These are phyloP conservation scores for Pachymerium ferrugineum DNA, from an alignment of 2,888 invertebrate species.

Conservation along the genomic window DNA sequence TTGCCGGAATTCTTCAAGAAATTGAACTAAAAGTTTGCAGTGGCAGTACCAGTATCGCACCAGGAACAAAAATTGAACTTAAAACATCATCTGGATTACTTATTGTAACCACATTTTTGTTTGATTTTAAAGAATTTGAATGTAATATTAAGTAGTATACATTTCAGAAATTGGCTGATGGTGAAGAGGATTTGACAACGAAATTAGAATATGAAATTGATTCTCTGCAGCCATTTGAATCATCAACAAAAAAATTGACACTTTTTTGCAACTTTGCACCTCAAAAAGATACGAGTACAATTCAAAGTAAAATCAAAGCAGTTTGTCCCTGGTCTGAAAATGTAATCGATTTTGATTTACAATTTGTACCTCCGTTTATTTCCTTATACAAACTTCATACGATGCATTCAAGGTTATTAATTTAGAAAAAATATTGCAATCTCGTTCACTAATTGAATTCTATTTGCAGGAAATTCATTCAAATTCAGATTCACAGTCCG, in stretches of 20 bases:
- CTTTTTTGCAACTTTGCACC: conserved; percentile 70
- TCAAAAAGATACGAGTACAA: conserved; percentile 61
- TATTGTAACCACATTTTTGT: conserved; percentile 56
- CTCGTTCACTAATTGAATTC: background rate
- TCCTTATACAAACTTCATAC: conserved; percentile 77
- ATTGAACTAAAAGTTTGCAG: conserved; percentile 69
- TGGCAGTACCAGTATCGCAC: conserved; percentile 67
- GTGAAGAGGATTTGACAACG: conserved; percentile 30
- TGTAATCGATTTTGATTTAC: conserved; percentile 63
- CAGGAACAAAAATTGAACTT: conserved; percentile 59
- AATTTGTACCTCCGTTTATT: conserved; percentile 76
- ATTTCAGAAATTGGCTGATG: conserved; percentile 31
- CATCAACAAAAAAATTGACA: conserved; percentile 57
- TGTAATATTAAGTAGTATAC: conserved; percentile 40
- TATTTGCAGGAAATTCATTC: conserved; percentile 65
- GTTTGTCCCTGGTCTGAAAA: conserved; percentile 72
- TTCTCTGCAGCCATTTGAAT: conserved; percentile 56
- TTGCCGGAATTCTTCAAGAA: conserved; percentile 74
- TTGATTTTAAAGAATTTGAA: too few species aligned
- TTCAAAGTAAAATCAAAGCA: conserved; percentile 72
- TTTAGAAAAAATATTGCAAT: background rate
- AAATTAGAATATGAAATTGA: background rate
- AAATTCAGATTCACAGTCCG: conserved; percentile 58
- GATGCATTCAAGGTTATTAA: conserved; percentile 41
- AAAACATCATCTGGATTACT: conserved; percentile 64